Conservation (phyloP, 2,113 vertebrate species). For the Dasyurus viverrinus region DNA sequence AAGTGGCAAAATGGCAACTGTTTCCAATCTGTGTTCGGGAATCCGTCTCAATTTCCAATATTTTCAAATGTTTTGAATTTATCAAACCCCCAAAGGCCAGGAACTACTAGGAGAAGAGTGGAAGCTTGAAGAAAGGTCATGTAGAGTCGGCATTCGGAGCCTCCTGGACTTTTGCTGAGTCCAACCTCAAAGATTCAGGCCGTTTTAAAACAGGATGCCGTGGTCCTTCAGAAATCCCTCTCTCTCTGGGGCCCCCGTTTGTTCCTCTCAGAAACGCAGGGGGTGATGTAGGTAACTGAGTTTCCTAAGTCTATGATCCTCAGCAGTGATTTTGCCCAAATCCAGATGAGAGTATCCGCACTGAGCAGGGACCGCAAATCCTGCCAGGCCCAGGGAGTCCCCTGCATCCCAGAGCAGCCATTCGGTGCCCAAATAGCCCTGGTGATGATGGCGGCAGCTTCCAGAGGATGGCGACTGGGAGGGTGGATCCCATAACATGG, state of each 20-base stretch:
- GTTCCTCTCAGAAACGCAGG: too few relatives aligned
- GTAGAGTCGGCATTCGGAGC: neutral
- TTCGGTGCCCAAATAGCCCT: neutral
- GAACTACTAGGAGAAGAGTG: neutral
- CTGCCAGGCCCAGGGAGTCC: neutral
- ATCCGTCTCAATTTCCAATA: neutral
- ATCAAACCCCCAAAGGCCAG: neutral
- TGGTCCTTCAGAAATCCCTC: neutral
- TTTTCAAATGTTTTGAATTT: neutral
- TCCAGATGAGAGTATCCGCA: neutral
- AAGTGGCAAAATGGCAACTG: neutral
- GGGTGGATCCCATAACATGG: neutral
- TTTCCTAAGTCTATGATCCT: neutral
- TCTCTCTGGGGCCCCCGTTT: too few relatives aligned
- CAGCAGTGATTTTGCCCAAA: neutral
- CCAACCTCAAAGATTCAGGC: accelerated
- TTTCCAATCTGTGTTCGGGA: neutral
- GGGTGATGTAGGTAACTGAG: neutral
- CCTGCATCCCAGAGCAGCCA: neutral
- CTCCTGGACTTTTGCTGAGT: neutral
- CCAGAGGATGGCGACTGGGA: neutral
- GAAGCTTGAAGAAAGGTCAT: neutral
- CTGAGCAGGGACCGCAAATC: neutral
- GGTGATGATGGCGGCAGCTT: neutral
- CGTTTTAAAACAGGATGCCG: too few relatives aligned